phyloP scores from a whole-genome alignment of 2,888 invertebrate species.

The Neoscelio sp. region DNA sequence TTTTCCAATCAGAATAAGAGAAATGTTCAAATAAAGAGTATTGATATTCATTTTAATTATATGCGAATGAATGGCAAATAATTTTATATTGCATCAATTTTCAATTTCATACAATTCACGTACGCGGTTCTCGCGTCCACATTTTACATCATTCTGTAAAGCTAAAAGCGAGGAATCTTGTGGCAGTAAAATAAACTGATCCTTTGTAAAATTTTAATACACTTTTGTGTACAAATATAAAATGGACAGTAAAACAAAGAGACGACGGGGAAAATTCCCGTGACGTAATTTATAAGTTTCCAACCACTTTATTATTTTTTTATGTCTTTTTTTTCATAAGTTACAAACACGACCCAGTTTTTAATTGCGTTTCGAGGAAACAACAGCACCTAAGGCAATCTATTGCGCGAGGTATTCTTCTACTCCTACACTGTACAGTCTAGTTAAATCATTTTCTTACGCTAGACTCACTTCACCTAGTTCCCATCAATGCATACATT shows the following conservation, averaged over 20 bases:
- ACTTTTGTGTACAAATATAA: too few species aligned
- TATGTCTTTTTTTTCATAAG: conserved; percentile 47
- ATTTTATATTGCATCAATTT: conserved; percentile 7
- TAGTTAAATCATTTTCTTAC: conserved; percentile 47
- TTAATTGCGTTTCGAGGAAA: conserved; percentile 74
- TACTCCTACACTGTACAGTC: conserved; percentile 63
- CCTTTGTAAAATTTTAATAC: too few species aligned
- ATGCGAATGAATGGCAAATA: conserved; percentile 8
- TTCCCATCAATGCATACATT: conserved; percentile 70
- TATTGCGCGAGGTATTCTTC: conserved; percentile 71
- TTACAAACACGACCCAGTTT: conserved; percentile 70
- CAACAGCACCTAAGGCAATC: conserved; percentile 60
- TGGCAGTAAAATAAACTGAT: too few species aligned
- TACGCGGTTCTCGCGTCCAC: too few species aligned
- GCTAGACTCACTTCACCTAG: conserved; percentile 70
- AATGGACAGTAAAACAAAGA: background rate
- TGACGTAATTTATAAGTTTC: conserved; percentile 14
- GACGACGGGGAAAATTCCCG: background rate
- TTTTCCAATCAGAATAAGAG: conserved; percentile 25
- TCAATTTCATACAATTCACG: too few species aligned
- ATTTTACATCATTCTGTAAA: too few species aligned
- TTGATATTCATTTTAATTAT: conserved; percentile 32
- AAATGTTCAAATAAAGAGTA: conserved; percentile 24
- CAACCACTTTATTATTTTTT: conserved; percentile 24
- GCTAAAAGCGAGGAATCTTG: too few species aligned